These are phyloP conservation scores for Phrynocephalus guinanensis DNA, from an alignment of 2,797 vertebrate species.

Conservation along the genomic window DNA sequence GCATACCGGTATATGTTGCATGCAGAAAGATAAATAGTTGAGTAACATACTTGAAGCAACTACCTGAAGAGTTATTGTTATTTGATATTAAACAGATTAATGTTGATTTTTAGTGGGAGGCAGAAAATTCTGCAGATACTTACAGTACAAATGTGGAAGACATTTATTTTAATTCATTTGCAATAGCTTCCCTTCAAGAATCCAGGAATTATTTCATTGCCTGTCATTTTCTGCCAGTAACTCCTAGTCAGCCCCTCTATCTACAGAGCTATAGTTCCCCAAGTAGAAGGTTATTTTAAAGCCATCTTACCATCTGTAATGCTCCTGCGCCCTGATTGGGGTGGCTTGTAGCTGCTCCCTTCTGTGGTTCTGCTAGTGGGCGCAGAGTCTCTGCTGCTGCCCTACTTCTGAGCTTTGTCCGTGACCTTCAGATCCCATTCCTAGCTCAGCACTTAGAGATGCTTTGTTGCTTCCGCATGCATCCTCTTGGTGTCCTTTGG, in stretches of 20 bases:
- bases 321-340: background rate
- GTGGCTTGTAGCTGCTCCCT: background rate
- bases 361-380: background rate
- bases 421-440: constrained; percentile 12
- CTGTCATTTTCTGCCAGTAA: background rate
- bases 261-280: background rate
- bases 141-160: background rate
- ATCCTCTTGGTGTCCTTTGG: background rate
- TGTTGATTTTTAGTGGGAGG: background rate
- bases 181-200: background rate
- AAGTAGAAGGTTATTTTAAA: background rate
- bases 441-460: constrained; percentile 5
- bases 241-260: background rate
- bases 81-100: background rate
- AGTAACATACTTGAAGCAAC: too few relatives aligned
- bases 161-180: background rate
- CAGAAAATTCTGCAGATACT: background rate
- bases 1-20: too few relatives aligned
- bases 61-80: background rate
- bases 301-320: too few relatives aligned
- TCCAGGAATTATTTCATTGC: background rate
- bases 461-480: constrained; percentile 1
- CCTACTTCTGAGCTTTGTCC: background rate
- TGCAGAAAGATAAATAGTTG: background rate
- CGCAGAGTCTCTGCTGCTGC: background rate